Conservation (phyloP, 1,140 invertebrate species). For the Olivierus martensii region DNA sequence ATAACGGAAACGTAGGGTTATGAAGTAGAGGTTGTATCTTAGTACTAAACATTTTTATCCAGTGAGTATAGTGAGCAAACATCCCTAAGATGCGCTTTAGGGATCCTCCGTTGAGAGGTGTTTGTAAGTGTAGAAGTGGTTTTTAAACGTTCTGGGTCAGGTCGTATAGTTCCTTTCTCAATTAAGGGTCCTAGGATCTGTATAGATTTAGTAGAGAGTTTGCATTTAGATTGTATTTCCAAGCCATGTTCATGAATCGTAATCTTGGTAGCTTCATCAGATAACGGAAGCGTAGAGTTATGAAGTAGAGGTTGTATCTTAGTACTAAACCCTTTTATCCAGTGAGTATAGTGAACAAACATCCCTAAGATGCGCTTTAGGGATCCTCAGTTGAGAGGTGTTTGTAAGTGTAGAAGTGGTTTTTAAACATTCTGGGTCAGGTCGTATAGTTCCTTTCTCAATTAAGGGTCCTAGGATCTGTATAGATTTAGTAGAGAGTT, state of each 20-base stretch:
- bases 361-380: background rate
- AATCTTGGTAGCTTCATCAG: conserved; percentile 16
- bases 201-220: background rate
- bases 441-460: background rate
- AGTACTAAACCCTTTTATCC: background rate
- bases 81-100: background rate
- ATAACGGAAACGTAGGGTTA: background rate
- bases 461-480: conserved; percentile 10
- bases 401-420: background rate
- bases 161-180: background rate
- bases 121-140: background rate
- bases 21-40: background rate
- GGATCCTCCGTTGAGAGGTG: background rate
- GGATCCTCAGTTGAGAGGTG: background rate
- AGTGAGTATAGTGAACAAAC: background rate
- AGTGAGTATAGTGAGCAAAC: background rate
- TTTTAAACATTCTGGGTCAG: conserved; percentile 8
- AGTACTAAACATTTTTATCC: background rate
- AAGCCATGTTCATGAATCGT: no score
- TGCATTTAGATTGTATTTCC: no score
- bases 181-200: conserved; percentile 10
- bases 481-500: background rate
- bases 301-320: background rate
- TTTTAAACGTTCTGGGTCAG: conserved; percentile 8
- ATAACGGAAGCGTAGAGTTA: background rate